Evolutionary conservation across 2,888 invertebrate genomes (phyloP).

Genomic region (Caenorhabditis sinica): DNA sequence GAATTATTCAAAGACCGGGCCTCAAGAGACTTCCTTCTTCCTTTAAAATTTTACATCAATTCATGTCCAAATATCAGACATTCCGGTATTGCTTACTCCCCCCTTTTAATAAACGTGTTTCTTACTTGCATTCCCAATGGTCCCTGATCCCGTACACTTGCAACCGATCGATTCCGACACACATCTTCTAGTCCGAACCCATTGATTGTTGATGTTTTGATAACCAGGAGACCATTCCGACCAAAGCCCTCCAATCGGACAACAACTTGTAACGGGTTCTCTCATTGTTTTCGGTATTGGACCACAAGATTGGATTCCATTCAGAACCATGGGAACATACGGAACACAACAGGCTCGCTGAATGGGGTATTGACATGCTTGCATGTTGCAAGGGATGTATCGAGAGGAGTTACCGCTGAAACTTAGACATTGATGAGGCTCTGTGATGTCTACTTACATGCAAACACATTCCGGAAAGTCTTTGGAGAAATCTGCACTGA

Average conservation of each 20-base stretch:
- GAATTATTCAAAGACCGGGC: too few species aligned
- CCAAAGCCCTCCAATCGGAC: conserved; percentile 29
- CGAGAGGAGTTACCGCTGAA: conserved; percentile 3
- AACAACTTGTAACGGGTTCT: conserved; percentile 11
- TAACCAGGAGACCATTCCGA: conserved; percentile 17
- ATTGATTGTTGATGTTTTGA: conserved; percentile 1
- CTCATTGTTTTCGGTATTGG: conserved; percentile 22
- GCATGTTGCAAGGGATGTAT: conserved; percentile 23
- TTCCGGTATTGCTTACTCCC: too few species aligned
- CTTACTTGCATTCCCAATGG: background rate
- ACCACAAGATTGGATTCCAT: conserved; percentile 28
- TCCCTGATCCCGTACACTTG: background rate
- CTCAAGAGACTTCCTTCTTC: too few species aligned
- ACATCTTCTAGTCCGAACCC: conserved; percentile 24
- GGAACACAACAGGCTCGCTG: conserved; percentile 42
- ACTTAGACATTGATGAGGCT: background rate
- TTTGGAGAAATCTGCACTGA: background rate
- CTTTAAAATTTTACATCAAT: too few species aligned
- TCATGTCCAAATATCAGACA: too few species aligned
- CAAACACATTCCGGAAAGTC: conserved; percentile 14
- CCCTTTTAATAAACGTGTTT: too few species aligned
- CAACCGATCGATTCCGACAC: conserved; percentile 12
- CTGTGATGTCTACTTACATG: background rate
- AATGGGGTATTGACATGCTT: conserved; percentile 28
- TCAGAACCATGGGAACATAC: conserved; percentile 38